Evolutionary conservation across 1,140 invertebrate genomes (phyloP).

Genomic region (Trachymyrmex cornetzi): DNA sequence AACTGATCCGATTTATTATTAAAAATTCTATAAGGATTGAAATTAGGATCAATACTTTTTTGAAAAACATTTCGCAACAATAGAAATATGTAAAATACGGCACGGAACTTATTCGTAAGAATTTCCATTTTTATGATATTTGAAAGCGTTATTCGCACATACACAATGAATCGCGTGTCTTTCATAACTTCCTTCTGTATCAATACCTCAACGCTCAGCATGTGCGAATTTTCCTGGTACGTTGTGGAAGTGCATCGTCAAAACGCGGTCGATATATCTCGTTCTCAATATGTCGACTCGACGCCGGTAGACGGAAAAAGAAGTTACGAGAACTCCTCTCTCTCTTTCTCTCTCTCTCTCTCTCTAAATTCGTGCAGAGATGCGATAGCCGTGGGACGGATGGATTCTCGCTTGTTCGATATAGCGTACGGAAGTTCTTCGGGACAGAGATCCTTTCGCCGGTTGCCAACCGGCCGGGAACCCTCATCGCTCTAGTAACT

Average conservation of each 20-base stretch:
- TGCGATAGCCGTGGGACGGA: constrained; percentile 29
- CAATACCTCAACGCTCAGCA: constrained; percentile 9
- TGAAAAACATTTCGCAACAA: not conserved
- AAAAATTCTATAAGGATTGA: not conserved
- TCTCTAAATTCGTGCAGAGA: not conserved
- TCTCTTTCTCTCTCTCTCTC: not conserved
- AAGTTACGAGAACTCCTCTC: constrained; percentile 36
- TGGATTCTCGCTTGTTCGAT: constrained; percentile 59
- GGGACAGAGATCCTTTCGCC: constrained; percentile 54
- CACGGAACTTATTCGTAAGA: not conserved
- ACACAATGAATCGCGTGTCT: constrained; percentile 40
- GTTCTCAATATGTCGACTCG: constrained; percentile 60
- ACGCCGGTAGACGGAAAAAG: constrained; percentile 39
- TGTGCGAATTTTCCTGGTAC: constrained; percentile 41
- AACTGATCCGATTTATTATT: not conserved
- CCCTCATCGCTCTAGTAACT: constrained; percentile 50
- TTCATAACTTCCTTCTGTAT: not conserved
- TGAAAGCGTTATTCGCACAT: constrained; percentile 12
- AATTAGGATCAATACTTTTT: not conserved
- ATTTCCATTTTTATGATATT: constrained; percentile 25
- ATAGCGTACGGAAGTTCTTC: constrained; percentile 44
- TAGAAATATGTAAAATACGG: not conserved
- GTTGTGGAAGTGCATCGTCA: constrained; percentile 49
- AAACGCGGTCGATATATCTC: constrained; percentile 54
- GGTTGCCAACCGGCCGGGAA: constrained; percentile 28